Conservation (phyloP, 2,888 invertebrate genomes). For the Plagodis dolabraria region DNA sequence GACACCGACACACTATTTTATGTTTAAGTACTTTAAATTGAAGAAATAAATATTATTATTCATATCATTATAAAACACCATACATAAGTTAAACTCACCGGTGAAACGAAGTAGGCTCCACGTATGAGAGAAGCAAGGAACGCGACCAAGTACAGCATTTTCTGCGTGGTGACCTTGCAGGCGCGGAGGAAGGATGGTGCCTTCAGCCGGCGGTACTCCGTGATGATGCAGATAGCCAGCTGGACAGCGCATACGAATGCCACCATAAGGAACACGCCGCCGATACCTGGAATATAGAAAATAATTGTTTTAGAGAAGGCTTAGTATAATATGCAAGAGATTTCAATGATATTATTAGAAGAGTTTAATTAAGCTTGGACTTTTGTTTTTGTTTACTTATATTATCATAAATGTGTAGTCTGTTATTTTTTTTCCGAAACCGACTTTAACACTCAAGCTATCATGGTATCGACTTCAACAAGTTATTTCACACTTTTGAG, state of each 20-base stretch:
- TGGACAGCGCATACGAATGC: constrained; percentile 94
- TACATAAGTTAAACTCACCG: constrained; percentile 66
- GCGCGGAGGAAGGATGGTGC: constrained; percentile 92
- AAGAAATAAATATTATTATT: too few relatives aligned
- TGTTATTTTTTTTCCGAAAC: too few relatives aligned
- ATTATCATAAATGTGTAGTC: too few relatives aligned
- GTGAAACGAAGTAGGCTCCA: constrained; percentile 95
- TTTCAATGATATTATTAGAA: background rate
- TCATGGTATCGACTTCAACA: too few relatives aligned
- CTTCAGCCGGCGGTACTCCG: constrained; percentile 93
- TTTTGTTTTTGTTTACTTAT: too few relatives aligned
- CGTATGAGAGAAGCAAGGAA: constrained; percentile 93
- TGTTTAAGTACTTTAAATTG: too few relatives aligned
- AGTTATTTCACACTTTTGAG: too few relatives aligned
- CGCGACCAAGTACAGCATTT: constrained; percentile 94
- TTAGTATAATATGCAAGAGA: background rate
- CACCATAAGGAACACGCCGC: constrained; percentile 91
- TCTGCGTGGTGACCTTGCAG: constrained; percentile 95
- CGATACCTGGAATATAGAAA: constrained; percentile 80
- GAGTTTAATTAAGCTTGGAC: too few relatives aligned
- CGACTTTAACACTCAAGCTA: too few relatives aligned
- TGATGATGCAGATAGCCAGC: constrained; percentile 92
- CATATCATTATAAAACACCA: too few relatives aligned
- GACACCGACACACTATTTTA: too few relatives aligned
- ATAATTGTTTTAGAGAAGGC: background rate